A percentile compares a stretch with the other conserved stretches of the same genome.
phyloP scores from a whole-genome alignment of 2,888 invertebrate genomes.

The Alviniconcha strummeri region DNA sequence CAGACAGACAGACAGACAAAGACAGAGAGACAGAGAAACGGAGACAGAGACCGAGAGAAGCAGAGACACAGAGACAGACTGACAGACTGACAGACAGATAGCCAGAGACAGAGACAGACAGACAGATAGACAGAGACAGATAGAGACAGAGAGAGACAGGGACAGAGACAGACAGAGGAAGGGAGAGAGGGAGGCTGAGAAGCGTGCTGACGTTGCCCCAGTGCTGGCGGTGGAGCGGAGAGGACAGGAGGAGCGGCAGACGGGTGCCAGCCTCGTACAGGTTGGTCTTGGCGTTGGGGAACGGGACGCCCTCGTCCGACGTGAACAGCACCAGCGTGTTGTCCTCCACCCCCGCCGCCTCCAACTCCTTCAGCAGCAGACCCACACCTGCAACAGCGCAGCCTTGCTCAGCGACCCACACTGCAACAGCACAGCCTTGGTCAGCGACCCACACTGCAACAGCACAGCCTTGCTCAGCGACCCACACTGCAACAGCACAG shows the following conservation, averaged over 20 bases:
- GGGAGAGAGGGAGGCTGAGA: background rate
- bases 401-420: no score
- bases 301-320: slow-evolving; percentile 94
- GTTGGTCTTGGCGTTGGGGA: slow-evolving; percentile 91
- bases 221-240: slow-evolving; percentile 79
- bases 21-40: background rate
- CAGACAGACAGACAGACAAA: slow-evolving; percentile 7
- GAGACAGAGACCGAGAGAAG: background rate
- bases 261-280: slow-evolving; percentile 88
- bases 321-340: slow-evolving; percentile 90
- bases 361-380: slow-evolving; percentile 84
- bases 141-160: background rate
- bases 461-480: no score
- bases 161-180: background rate
- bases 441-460: no score
- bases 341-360: slow-evolving; percentile 80
- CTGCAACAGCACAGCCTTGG: no score
- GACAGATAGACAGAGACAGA: background rate
- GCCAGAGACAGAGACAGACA: background rate
- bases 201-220: slow-evolving; percentile 68
- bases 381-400: slow-evolving; percentile 81
- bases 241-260: slow-evolving; percentile 87
- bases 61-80: background rate
- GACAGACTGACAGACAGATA: background rate
- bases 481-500: no score